A percentile compares a stretch with the other conserved stretches of the same genome.
These are phyloP conservation scores for Drosophila nigromelanica DNA, from an alignment of 1,140 invertebrate genomes.

Conservation along the genomic window DNA sequence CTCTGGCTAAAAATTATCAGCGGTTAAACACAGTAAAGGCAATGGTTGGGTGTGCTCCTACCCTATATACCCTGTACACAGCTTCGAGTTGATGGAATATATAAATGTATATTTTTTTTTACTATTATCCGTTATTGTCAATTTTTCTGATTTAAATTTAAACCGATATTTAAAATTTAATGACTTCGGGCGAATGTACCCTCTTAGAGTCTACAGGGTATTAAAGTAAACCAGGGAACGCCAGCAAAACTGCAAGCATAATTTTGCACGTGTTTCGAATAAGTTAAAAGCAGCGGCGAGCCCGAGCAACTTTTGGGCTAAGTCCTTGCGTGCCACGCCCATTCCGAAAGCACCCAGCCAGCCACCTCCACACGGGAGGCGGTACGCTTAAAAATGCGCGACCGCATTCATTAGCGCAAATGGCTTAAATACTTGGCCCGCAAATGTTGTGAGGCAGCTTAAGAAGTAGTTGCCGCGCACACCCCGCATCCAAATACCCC, in stretches of 20 bases:
- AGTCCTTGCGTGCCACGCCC: conserved; percentile 36
- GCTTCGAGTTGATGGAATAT: too few species aligned
- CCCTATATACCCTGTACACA: background rate
- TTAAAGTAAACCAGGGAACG: conserved; percentile 6
- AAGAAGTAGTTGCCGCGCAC: conserved; percentile 35
- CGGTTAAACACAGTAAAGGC: conserved; percentile 34
- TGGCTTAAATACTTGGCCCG: conserved; percentile 78
- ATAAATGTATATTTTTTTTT: too few species aligned
- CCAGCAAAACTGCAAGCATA: conserved; percentile 59
- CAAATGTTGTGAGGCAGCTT: conserved; percentile 69
- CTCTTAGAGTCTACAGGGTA: too few species aligned
- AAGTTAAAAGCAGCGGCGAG: conserved; percentile 50
- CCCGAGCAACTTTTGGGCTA: conserved; percentile 49
- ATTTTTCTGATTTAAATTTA: too few species aligned
- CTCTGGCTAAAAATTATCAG: conserved; percentile 56
- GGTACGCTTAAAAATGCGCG: conserved; percentile 74
- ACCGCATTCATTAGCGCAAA: conserved; percentile 82
- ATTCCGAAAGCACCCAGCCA: background rate
- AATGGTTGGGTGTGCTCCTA: background rate
- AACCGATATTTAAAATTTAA: too few species aligned
- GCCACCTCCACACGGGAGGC: background rate
- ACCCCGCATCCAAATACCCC: background rate
- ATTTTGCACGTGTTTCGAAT: conserved; percentile 81
- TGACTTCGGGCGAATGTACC: background rate
- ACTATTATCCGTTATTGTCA: too few species aligned